Evolutionary conservation across 64 coral and sea anemone species (phyloP), one percentile per base, ranked within the genome.

Genomic region (Pocillopora damicornis): DNA sequence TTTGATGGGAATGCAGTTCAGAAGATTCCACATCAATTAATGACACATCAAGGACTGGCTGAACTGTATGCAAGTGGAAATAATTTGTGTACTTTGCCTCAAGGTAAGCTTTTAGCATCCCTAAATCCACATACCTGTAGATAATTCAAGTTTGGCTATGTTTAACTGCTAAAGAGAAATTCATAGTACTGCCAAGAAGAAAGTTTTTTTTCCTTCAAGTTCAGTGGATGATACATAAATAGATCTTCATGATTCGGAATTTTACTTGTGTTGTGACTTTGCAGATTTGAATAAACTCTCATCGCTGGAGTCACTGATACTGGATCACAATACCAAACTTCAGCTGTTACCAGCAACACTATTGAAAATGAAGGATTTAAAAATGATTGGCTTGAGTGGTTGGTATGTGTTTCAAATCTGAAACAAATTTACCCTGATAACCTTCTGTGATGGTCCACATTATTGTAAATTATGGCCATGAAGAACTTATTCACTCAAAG

Each of bases 21-120:
- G 35, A 73, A 90, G 58, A 89, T 95, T 86, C 90, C 94, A 56
- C 76, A 77, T 60, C 90, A 95, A 61, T 73, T 95, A 77, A 62
- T 87, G 56, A 89, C 78, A 4, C 76, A 89, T 84, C 12, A 75
- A 25, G 68, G 89, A 63, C 61, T 95, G 67, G 68, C 69, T 62
- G 94, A 95, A 76, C 75, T 95, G 5, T 95, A 81, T 14, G 94
- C 77, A 65, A 95, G 81, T 75, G 78, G 87, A n/a, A 95, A 95
- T 59, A 95, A 86, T 26, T 61, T 95, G 4, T 64, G 5, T 16
- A 66, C 80, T 35, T 79, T 95, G 25, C 94, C 94, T 60, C 94
- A 89, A 89, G 94, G 94, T 95, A 92, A 37, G 51, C 42, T 15
- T 51, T 60, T 59, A 16, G 15, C 14, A 60, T 4, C 0, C 13